These are phyloP conservation scores for Chrysolina americana DNA, from an alignment of 2,888 invertebrate genomes.

Conservation along the genomic window DNA sequence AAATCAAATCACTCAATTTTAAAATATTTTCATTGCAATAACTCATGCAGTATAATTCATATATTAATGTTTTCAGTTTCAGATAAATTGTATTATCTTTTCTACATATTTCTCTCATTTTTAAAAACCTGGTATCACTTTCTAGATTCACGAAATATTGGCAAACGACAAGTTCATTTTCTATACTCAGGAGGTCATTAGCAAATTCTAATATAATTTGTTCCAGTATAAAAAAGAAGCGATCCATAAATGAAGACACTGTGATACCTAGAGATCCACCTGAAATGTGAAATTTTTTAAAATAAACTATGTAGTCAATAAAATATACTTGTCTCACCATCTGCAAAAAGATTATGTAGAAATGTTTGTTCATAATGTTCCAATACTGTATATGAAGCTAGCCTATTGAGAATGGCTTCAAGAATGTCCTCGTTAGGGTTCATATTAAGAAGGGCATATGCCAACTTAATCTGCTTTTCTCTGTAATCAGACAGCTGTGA, in stretches of 20 bases:
- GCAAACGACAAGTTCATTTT: constrained; percentile 35
- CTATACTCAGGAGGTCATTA: constrained; percentile 39
- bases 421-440: constrained; percentile 37
- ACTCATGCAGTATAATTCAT: constrained; percentile 50
- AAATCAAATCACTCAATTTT: constrained; percentile 44
- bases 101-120: constrained; percentile 43
- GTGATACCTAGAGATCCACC: neutral
- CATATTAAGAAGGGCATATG: constrained; percentile 47
- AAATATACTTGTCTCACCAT: constrained; percentile 36
- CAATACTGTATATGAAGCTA: constrained; percentile 37
- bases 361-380: constrained; percentile 47
- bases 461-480: constrained; percentile 47
- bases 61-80: constrained; percentile 48
- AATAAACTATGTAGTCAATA: no score
- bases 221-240: constrained; percentile 50
- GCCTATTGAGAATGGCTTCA: constrained; percentile 38
- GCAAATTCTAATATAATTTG: constrained; percentile 43
- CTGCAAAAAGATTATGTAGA: constrained; percentile 46
- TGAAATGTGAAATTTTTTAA: constrained; percentile 14
- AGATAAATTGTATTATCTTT: constrained; percentile 39
- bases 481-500: constrained; percentile 35
- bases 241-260: constrained; percentile 21
- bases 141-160: constrained; percentile 44
- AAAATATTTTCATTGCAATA: constrained; percentile 52
- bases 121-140: constrained; percentile 39